Base-by-base conservation (phyloP, 2,888 invertebrate species). In the Heliconius erato region DNA sequence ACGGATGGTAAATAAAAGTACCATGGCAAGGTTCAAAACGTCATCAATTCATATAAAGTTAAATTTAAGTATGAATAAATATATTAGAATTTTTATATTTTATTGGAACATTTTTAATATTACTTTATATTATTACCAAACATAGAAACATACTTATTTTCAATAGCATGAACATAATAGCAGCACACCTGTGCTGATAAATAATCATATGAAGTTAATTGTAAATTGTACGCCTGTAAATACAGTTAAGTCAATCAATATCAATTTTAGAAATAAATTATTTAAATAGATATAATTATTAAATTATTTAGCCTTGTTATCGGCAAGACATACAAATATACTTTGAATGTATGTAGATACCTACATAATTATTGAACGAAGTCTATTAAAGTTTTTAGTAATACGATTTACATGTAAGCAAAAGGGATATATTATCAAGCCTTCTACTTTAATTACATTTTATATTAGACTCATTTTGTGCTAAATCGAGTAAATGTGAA, bases 401-500 rank as follows among this genome's bases (percentile, higher is more conserved):
- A 35, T 32, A 74, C 67, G 67, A 44, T 67, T 68, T 28, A 69
- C 28, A 78, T 80, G 74, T 74, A 59, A 78, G 40, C 77, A 44
- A 44, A 74, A 26, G 19, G 68, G n/a, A 63, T 65, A 63, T 65
- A 79, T 79, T 72, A 79, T 54, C 6, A 19, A 49, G 49, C 6
- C 49, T 49, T 16, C 49, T 65, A 81, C 35, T 65, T 82, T 79
- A 79, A 82, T 83, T 79, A 79, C 67, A 68, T 44, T 82, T 72
- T 78, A 82, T 40, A 78, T 84, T 79, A 76, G 35, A 72, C 72
- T 72, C 54, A 82, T 63, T 77, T 44, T 74, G 40, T 67, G 44
- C 44, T 11, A 79, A 69, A 79, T 78, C 68, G 35, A 79, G 68
- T 81, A 79, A 67, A 77, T 72, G 65, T 35, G 6, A n/a, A 44